phyloP scores from a whole-genome alignment of 2,797 vertebrate genomes.

The Cheirogaleus major region DNA sequence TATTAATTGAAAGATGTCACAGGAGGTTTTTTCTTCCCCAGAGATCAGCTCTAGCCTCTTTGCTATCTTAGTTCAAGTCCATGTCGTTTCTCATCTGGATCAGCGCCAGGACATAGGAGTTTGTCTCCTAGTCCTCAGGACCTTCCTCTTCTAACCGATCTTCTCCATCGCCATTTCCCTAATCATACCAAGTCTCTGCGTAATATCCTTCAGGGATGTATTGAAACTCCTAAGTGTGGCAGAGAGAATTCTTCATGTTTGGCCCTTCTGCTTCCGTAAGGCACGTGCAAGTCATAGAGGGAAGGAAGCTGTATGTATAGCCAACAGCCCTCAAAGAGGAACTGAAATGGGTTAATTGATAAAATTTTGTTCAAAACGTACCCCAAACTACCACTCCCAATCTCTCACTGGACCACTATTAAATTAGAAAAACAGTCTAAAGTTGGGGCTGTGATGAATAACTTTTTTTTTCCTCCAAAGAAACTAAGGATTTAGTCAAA shows the following conservation, averaged over 20 bases:
- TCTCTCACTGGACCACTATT: neutral
- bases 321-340: neutral
- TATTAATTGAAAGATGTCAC: neutral
- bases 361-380: neutral
- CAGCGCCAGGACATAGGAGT: rapidly evolving
- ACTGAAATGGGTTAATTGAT: neutral
- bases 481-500: neutral
- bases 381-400: neutral
- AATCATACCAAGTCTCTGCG: neutral
- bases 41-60: neutral
- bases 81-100: neutral
- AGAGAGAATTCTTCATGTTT: neutral
- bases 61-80: neutral
- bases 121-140: neutral
- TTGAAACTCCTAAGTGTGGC: neutral
- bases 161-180: neutral
- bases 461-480: neutral
- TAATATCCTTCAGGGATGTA: neutral
- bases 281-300: neutral
- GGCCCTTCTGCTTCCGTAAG: neutral
- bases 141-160: neutral
- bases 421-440: neutral
- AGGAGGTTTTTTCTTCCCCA: neutral
- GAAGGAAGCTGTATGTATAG: neutral
- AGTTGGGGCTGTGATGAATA: neutral